A percentile compares a stretch with the other conserved stretches of the same genome.
These are phyloP conservation scores for Bedellia somnulentella DNA, from an alignment of 2,888 invertebrate genomes.

Conservation along the genomic window DNA sequence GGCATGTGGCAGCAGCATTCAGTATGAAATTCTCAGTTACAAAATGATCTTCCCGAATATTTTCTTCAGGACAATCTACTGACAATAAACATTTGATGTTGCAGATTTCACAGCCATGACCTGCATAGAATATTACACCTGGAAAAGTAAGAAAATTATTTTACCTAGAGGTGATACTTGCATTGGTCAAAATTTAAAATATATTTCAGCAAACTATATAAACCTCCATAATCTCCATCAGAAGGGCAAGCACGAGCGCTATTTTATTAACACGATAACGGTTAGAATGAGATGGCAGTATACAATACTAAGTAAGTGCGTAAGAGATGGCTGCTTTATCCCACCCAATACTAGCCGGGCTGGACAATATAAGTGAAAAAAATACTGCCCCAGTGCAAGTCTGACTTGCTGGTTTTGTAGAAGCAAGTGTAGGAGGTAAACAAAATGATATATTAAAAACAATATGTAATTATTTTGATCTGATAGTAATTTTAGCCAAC, in stretches of 20 bases:
- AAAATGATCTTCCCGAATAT: constrained; percentile 33
- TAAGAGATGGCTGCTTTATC: no score
- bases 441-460: no score
- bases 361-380: no score
- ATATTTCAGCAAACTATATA: background rate
- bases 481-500: no score
- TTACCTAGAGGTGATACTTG: background rate
- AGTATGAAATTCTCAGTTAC: constrained; percentile 50
- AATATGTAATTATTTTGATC: no score
- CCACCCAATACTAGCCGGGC: background rate
- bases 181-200: background rate
- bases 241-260: no score
- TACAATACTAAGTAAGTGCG: no score
- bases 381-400: no score
- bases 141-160: constrained; percentile 13
- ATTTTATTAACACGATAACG: no score
- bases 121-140: constrained; percentile 59
- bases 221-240: background rate
- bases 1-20: constrained; percentile 31
- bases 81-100: constrained; percentile 54
- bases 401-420: no score
- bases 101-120: constrained; percentile 55
- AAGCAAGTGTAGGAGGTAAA: no score
- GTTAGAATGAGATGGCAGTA: no score
- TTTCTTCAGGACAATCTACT: constrained; percentile 39